Base-by-base conservation (phyloP, 2,797 vertebrate species). In the Acanthornis magna region DNA sequence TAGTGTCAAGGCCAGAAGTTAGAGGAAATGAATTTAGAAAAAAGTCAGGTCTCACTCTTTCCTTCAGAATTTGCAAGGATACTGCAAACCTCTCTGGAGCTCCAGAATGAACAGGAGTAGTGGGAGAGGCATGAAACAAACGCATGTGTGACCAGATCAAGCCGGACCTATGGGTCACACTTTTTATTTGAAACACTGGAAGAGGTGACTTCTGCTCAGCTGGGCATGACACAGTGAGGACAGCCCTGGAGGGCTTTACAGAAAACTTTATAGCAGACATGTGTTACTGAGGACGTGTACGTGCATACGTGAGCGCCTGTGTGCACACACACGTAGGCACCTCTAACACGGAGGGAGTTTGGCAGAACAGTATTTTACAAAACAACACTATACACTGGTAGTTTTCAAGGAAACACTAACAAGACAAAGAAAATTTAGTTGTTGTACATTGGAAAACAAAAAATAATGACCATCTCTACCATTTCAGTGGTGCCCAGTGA, bases 261-360 rank as follows among this genome's bases (percentile, higher is more conserved):
- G 22, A 53, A 85, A 79, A 30, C 18, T 40, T 76, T 16, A 23
- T 11, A 78, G 32, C 19, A 75, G 62, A 66, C 12, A 38, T 0
- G 0, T 36, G 8, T 30, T n/a, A 16, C 42, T 16, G 42, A 65
- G 62, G n/a, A n/a, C 13, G 22, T 9, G 8, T 18, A 25, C 1
- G 11, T 45, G 61, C 8, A 9, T 32, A 17, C 30, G 27, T 23
- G 9, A 30, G n/a, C 1, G 3, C 9, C 27, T 10, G 22, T 15
- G 30, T 16, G 27, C 45, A 38, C 14, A 3, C 26, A 15, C 29
- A 25, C 6, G 4, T 10, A 21, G 4, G 20, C 29, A n/a, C 7
- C 8, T 77, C 3, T n/a, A 74, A 65, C 50, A 76, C 13, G 19
- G 16, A 67, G 47, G 20, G 30, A 61, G 34, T 26, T 26, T 40